A percentile compares a stretch with the other conserved stretches of the same genome.
Conservation (phyloP, 2,113 vertebrate species). For the Elanoides forficatus region DNA sequence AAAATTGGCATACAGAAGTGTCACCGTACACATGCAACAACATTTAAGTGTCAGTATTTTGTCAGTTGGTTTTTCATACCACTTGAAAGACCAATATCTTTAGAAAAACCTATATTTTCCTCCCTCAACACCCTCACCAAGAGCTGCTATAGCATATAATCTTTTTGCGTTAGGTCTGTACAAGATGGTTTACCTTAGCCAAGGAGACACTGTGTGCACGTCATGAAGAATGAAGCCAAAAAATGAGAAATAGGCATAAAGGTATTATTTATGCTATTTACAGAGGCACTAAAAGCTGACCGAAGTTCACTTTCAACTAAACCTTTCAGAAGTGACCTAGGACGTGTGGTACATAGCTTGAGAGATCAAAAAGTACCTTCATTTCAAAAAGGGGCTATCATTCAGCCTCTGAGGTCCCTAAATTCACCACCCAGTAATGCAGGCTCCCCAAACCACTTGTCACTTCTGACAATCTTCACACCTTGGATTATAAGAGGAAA, state of each 20-base stretch:
- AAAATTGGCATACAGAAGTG: background rate
- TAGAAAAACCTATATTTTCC: background rate
- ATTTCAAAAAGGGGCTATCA: background rate
- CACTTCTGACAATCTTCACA: slow-evolving; percentile 29
- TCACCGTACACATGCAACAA: background rate
- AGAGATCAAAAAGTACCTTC: background rate
- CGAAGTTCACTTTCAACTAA: background rate
- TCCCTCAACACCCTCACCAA: background rate
- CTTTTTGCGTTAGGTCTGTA: background rate
- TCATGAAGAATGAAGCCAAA: background rate
- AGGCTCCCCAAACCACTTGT: background rate
- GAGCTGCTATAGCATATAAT: background rate
- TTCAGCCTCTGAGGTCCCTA: background rate
- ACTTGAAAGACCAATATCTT: background rate
- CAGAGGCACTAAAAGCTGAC: background rate
- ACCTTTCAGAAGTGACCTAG: background rate
- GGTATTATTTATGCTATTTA: background rate
- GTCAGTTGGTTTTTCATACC: background rate
- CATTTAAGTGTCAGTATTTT: background rate
- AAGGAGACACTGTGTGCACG: background rate
- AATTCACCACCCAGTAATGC: background rate
- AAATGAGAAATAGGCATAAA: background rate
- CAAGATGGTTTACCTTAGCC: background rate
- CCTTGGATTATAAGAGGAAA: background rate
- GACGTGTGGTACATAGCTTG: background rate